A percentile compares a stretch with the other conserved stretches of the same genome.
phyloP scores from a whole-genome alignment of 2,888 invertebrate species.

The Muscina levida region DNA sequence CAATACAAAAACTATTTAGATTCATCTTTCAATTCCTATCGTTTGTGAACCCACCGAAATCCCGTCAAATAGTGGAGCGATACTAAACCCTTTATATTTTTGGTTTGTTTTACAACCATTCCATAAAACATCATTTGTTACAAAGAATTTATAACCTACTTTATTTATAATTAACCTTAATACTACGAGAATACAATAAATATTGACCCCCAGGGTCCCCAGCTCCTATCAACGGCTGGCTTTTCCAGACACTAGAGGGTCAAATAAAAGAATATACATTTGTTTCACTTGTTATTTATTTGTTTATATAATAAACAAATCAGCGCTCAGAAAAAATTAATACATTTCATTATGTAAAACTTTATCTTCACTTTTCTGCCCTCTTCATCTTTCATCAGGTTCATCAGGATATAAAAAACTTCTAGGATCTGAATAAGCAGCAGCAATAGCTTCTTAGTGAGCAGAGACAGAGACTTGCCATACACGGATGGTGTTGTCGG shows the following conservation, averaged over 20 bases:
- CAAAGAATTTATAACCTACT: no score
- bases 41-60: no score
- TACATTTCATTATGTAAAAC: constrained; percentile 61
- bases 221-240: no score
- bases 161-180: constrained; percentile 22
- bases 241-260: no score
- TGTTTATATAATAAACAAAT: constrained; percentile 76
- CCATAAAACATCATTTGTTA: no score
- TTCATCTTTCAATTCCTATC: no score
- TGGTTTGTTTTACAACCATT: no score
- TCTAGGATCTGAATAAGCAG: background rate
- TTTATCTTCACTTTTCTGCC: constrained; percentile 47
- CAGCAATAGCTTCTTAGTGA: constrained; percentile 81
- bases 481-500: constrained; percentile 98
- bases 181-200: constrained; percentile 31
- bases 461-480: constrained; percentile 97
- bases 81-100: no score
- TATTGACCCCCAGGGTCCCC: no score
- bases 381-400: constrained; percentile 16
- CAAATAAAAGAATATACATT: constrained; percentile 42
- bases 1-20: no score
- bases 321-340: constrained; percentile 67
- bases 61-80: no score
- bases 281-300: constrained; percentile 71
- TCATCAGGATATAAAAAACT: constrained; percentile 38